phyloP scores from a whole-genome alignment of 2,113 vertebrate species.

The Motacilla alba region DNA sequence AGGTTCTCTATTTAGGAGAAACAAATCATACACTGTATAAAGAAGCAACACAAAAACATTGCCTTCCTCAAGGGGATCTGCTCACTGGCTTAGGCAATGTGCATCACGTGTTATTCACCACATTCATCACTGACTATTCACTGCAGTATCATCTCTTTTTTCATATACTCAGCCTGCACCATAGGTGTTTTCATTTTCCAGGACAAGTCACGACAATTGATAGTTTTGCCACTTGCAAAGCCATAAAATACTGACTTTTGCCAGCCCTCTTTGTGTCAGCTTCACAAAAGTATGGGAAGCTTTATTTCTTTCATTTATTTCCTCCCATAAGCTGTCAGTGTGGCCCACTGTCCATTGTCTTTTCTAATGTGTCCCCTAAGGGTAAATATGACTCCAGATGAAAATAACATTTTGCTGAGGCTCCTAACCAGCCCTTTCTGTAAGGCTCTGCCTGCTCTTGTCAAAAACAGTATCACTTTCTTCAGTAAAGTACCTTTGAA shows the following conservation, averaged over 20 bases:
- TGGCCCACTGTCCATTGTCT: slow-evolving; percentile 46
- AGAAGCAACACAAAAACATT: neutral
- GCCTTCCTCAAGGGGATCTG: neutral
- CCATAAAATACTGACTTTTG: neutral
- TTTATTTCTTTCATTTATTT: slow-evolving; percentile 29
- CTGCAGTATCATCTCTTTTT: neutral
- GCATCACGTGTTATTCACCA: neutral
- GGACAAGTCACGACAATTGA: neutral
- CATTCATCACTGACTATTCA: neutral
- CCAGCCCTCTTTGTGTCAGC: neutral
- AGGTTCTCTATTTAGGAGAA: neutral
- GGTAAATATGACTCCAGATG: slow-evolving; percentile 1
- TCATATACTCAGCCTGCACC: fast-evolving
- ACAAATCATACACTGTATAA: neutral
- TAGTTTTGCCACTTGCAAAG: neutral
- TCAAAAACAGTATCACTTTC: neutral
- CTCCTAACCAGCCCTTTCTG: neutral
- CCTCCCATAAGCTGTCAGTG: slow-evolving; percentile 22
- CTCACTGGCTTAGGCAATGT: neutral
- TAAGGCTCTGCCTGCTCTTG: neutral
- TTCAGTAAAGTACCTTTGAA: slow-evolving; percentile 3
- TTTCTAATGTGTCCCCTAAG: slow-evolving; percentile 29
- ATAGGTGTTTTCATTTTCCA: neutral
- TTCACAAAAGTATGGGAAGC: neutral
- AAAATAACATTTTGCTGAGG: slow-evolving; percentile 20